Conservation (phyloP, 2,797 vertebrate genomes). For the Poeciliopsis gracilis region DNA sequence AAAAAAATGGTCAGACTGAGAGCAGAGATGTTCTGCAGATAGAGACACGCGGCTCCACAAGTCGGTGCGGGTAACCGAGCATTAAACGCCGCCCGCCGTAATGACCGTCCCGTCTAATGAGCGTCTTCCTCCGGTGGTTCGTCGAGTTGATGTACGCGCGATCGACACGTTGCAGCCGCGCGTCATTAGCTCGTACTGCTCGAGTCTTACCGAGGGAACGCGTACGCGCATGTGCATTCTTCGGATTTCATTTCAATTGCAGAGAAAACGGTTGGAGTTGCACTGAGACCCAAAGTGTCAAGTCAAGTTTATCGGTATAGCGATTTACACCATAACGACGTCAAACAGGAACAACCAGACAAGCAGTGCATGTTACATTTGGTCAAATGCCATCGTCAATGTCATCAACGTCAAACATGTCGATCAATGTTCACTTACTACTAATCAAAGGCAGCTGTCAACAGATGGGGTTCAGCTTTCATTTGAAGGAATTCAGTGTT, state of each 20-base stretch:
- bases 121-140: constrained; percentile 24
- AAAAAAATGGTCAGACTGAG: constrained; percentile 18
- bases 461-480: too few species aligned
- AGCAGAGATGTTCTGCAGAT: constrained; percentile 21
- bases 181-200: constrained; percentile 22
- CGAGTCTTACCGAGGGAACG: not conserved
- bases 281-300: not conserved
- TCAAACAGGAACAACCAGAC: too few species aligned
- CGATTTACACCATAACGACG: too few species aligned
- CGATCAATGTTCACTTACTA: too few species aligned
- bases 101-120: constrained; percentile 40
- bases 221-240: constrained; percentile 26
- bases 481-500: too few species aligned
- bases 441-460: too few species aligned
- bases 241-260: constrained; percentile 26
- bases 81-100: constrained; percentile 38
- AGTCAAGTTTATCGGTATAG: too few species aligned
- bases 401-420: too few species aligned
- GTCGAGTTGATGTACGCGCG: constrained; percentile 22
- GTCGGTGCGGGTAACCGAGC: constrained; percentile 18
- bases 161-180: constrained; percentile 23
- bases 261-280: not conserved
- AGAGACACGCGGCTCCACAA: constrained; percentile 15
- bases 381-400: too few species aligned
- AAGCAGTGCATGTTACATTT: too few species aligned